These are phyloP conservation scores for Misgurnus mizolepis DNA, from an alignment of 2,113 vertebrate genomes.

Conservation along the genomic window DNA sequence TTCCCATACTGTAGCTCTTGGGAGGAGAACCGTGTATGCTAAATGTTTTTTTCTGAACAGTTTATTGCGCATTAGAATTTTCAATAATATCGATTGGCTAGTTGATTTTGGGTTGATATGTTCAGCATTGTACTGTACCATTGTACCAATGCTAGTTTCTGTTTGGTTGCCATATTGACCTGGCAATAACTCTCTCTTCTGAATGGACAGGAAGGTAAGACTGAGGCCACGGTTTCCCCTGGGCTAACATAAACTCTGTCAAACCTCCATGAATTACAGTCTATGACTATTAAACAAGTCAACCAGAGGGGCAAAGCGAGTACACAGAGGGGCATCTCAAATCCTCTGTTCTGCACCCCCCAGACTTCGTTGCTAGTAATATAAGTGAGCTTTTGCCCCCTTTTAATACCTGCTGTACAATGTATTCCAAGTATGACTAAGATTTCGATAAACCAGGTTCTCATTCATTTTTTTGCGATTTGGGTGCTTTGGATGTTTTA, in stretches of 20 bases:
- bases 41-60: not conserved
- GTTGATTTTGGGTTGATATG: not conserved
- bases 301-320: not conserved
- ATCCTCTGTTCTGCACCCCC: constrained; percentile 11
- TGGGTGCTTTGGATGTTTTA: not conserved
- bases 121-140: not conserved
- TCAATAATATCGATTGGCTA: not conserved
- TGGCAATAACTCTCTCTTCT: constrained; percentile 47
- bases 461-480: not conserved
- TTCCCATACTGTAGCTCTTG: too few relatives aligned
- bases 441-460: not conserved
- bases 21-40: too few relatives aligned
- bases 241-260: constrained; percentile 47
- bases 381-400: not conserved
- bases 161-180: constrained; percentile 34
- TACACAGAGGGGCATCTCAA: constrained; percentile 9
- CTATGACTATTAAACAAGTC: constrained; percentile 46
- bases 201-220: constrained; percentile 60
- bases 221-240: constrained; percentile 49
- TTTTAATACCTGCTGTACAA: not conserved
- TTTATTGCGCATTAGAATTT: not conserved
- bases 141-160: not conserved
- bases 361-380: not conserved
- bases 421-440: not conserved
- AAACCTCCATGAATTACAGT: constrained; percentile 50